Evolutionary conservation across 2,113 vertebrate species (phyloP), one percentile per base, ranked within the genome.

Genomic region (Toxostoma redivivum): DNA sequence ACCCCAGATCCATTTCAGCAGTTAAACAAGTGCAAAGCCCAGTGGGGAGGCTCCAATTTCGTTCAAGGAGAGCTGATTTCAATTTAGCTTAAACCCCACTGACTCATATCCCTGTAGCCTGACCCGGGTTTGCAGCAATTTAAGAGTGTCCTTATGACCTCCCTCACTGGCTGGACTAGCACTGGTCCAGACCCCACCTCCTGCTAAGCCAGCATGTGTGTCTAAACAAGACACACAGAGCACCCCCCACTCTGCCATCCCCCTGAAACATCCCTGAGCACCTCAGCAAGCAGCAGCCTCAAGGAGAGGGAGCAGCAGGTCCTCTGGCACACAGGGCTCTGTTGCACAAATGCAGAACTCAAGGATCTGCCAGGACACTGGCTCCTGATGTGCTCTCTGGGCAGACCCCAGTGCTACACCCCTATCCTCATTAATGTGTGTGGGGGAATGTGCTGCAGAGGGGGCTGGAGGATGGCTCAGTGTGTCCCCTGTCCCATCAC

Each of bases 1-100:
- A 77, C 60, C 38, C 56, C 80, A 91, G 80, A 88, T 94, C 61
- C 69, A 73, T 94, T 95, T 94, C 92, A 94, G 69, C 83, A 61
- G 73, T 70, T 94, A 92, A 95, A 51, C 76, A 83, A 92, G 71
- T 2, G 1, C 69, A 86, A 83, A 92, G n/a, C 44, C 72, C 64
- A 12, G n/a, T 2, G 3, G 31, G 71, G 53, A 95, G 77, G 86
- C 73, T 97, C 96, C 8, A 2, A 6, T 94, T 97, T 94, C 83
- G 2, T 62, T 84, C 72, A 60, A 95, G 65, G 65, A 7, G 14
- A 81, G 78, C 51, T 69, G 70, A 95, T 92, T 92, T 89, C 86
- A 82, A 61, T 89, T 94, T 82, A 79, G 33, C 65, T 89, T 79
- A 94, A 81, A 95, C 54, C 61, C 78, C 84, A 62, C 44, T 85